These are phyloP conservation scores for Gopherus flavomarginatus DNA, from an alignment of 2,113 vertebrate genomes.

Conservation along the genomic window DNA sequence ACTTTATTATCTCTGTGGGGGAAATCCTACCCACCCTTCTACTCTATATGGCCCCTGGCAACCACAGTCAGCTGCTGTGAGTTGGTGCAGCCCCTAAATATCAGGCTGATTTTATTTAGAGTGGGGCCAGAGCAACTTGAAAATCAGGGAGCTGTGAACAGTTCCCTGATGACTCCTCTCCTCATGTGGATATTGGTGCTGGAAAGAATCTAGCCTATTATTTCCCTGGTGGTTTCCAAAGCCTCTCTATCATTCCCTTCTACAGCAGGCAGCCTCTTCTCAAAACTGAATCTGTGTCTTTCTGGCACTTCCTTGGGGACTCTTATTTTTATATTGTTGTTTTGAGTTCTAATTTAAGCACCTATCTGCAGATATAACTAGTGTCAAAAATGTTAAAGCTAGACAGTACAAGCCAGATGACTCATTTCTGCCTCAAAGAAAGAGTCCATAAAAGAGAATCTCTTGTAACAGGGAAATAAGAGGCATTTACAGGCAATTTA, in stretches of 20 bases:
- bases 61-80: neutral
- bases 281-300: conserved; percentile 19
- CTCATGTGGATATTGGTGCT: conserved; percentile 27
- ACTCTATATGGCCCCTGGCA: neutral
- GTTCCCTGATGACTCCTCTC: neutral
- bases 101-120: neutral
- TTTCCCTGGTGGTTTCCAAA: conserved; percentile 2
- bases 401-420: neutral
- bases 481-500: neutral
- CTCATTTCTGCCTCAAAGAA: neutral
- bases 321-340: conserved; percentile 44
- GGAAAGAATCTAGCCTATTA: conserved; percentile 35
- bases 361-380: neutral
- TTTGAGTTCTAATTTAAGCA: neutral
- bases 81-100: neutral
- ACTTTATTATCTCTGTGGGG: fast-evolving
- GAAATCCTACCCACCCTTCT: neutral
- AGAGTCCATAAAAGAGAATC: neutral
- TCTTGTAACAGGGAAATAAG: neutral
- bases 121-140: fast-evolving
- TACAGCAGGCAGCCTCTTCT: conserved; percentile 24
- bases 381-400: neutral
- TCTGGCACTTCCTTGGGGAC: neutral
- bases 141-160: neutral
- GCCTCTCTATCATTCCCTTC: neutral